A percentile compares a stretch with the other conserved stretches of the same genome.
These are phyloP conservation scores for Macaca mulatta DNA, from an alignment of 2,113 vertebrate species.

Conservation along the genomic window DNA sequence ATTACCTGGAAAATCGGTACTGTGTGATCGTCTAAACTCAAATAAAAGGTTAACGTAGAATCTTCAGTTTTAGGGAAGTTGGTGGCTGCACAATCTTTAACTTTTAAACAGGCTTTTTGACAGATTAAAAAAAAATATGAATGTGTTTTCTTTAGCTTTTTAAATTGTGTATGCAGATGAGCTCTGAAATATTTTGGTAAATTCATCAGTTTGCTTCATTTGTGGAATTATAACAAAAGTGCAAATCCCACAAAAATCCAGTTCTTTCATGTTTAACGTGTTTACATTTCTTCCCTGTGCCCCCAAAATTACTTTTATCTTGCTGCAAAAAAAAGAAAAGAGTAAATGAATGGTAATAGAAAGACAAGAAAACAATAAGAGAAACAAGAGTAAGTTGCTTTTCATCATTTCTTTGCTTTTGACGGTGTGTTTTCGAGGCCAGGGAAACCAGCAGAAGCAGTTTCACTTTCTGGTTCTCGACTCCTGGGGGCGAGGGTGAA, in stretches of 20 bases:
- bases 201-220: neutral
- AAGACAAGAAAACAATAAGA: neutral
- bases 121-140: slow-evolving; percentile 16
- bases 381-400: neutral
- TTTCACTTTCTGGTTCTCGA: slow-evolving; percentile 62
- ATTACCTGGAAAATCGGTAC: neutral
- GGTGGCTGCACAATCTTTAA: neutral
- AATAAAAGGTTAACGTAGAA: neutral
- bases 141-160: neutral
- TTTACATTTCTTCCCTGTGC: neutral
- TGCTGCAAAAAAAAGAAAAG: neutral
- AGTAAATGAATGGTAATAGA: neutral
- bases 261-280: neutral
- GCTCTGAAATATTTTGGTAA: neutral
- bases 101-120: neutral
- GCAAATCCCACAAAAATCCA: neutral
- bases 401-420: neutral
- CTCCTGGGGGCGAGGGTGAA: neutral
- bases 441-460: neutral
- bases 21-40: rapidly evolving
- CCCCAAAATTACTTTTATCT: slow-evolving; percentile 5
- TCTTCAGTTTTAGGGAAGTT: slow-evolving; percentile 29
- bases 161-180: neutral
- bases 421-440: neutral
- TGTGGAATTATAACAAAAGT: slow-evolving; percentile 12